Evolutionary conservation across 2,797 vertebrate genomes (phyloP), one percentile per base, ranked within the genome.

Genomic region (Oryzias sinensis): DNA sequence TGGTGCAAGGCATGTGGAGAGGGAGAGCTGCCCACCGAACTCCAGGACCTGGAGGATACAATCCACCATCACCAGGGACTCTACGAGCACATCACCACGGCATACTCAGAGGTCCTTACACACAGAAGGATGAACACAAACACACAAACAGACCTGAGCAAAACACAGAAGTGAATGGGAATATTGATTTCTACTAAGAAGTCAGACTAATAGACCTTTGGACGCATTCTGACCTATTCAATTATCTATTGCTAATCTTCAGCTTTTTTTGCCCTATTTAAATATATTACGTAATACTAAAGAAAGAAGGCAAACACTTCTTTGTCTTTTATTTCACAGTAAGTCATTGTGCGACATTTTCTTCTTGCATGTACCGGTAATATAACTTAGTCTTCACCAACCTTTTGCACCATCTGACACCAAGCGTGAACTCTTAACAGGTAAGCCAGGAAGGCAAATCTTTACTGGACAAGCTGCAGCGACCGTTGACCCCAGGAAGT

Each of bases 1-100:
- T 99, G 97, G 97, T 98, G 96, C 79, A 98, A 99, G 82, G 96
- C 97, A 0, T 99, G 97, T 25, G 96, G 96, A 1, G 96, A 99
- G 56, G 96, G 97, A 25, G 96, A 98, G 42, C 93, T 99, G 78
- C 97, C 97, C 1, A 96, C 96, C 0, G 97, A 99, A 77, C 93
- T 99, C 13, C 97, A 98, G 84, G 97, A 99, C 79, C 91, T 99
- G 68, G 97, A 99, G 81, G 97, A 98, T 22, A 96, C 95, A 49
- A 99, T 99, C 62, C 97, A 99, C 72, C 97, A 96, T 78, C 97
- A 99, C 85, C 97, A 99, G 88, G 96, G 96, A 14, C 91, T 99
- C 42, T 99, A 99, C 27, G 97, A 99, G 64, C 97, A 98, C 82
- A 93, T 99, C 79, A 96, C 93, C 0, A 90, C 94, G 0, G 97